Conservation (phyloP, 2,113 vertebrate genomes). For the Elgaria multicarinata region DNA sequence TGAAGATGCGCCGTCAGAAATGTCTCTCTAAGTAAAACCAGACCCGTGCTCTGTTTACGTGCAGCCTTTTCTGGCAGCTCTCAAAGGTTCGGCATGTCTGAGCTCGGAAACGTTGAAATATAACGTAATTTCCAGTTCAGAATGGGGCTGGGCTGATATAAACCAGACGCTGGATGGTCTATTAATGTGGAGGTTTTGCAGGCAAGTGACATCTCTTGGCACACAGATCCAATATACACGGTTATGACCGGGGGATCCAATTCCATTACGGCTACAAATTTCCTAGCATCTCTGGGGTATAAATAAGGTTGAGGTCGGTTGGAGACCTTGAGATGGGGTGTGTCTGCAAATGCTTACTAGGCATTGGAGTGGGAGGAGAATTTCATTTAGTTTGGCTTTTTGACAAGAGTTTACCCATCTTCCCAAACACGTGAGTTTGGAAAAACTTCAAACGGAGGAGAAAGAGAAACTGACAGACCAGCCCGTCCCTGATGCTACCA, state of each 20-base stretch:
- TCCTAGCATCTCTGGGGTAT: not conserved
- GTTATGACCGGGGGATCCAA: not conserved
- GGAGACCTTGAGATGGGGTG: not conserved
- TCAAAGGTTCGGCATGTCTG: not conserved
- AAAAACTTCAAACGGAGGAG: too few relatives aligned
- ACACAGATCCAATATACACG: not conserved
- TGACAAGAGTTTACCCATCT: not conserved
- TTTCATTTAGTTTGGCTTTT: not conserved
- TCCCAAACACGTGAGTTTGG: too few relatives aligned
- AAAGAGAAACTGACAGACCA: too few relatives aligned
- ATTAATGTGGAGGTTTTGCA: not conserved
- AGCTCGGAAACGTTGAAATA: constrained; percentile 1
- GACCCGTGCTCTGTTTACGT: not conserved
- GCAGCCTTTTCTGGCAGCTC: not conserved
- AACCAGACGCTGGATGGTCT: constrained; percentile 9
- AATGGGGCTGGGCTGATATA: not conserved
- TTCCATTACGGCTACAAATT: not conserved
- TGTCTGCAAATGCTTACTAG: not conserved
- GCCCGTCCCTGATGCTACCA: not conserved
- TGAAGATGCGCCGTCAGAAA: not conserved
- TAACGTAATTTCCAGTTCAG: constrained; percentile 6
- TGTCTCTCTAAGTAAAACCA: not conserved
- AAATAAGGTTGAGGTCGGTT: not conserved
- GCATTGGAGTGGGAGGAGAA: not conserved
- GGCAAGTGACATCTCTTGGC: not conserved